Conservation (phyloP, 2,113 vertebrate species). For the Elephantulus edwardii region DNA sequence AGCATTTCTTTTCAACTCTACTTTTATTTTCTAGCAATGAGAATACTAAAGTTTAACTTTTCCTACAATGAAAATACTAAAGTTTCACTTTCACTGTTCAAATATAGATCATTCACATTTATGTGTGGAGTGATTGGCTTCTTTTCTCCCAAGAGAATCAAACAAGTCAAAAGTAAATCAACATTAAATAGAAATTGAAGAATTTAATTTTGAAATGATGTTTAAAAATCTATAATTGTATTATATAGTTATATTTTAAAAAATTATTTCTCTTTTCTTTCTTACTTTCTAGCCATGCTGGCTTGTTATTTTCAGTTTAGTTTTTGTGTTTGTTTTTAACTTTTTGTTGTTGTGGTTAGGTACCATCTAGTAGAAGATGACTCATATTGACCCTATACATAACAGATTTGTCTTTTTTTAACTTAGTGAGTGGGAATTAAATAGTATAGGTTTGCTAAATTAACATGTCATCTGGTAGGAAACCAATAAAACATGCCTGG, state of each 20-base stretch:
- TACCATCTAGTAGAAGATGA: no score
- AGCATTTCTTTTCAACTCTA: constrained; percentile 31
- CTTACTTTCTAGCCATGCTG: not conserved
- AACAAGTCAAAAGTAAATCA: not conserved
- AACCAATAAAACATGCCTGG: constrained; percentile 8
- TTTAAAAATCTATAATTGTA: not conserved
- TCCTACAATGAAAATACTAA: constrained; percentile 17
- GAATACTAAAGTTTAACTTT: constrained; percentile 30
- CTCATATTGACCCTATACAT: no score
- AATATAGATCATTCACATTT: not conserved
- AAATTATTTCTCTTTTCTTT: constrained; percentile 28
- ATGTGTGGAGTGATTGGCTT: not conserved
- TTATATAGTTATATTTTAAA: not conserved
- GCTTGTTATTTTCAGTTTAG: not conserved
- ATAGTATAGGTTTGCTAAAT: not conserved
- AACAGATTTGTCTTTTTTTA: no score
- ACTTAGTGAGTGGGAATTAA: not conserved
- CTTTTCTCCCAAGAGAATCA: not conserved
- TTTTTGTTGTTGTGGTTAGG: no score
- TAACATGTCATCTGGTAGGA: not conserved
- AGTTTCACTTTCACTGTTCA: not conserved
- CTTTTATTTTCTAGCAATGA: not conserved
- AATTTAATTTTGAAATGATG: not conserved
- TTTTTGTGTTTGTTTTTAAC: not conserved
- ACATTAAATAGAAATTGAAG: constrained; percentile 37